These are phyloP conservation scores for Caenorhabditis sinica DNA, from an alignment of 2,888 invertebrate genomes.

Conservation along the genomic window DNA sequence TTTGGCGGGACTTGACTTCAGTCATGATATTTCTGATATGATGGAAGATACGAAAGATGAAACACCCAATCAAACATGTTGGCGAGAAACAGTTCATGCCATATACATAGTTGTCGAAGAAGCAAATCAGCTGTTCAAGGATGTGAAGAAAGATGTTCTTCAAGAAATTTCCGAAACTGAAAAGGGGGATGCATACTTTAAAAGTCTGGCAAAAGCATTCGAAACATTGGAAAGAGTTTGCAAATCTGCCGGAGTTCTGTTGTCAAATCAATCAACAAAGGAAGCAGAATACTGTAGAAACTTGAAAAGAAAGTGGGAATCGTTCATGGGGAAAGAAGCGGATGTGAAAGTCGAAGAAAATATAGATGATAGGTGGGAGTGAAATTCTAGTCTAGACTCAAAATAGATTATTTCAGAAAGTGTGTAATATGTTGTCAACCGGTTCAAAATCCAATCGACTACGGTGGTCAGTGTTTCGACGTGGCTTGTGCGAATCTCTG, in stretches of 20 bases:
- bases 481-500: slow-evolving; percentile 80
- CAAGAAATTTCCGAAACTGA: slow-evolving; percentile 72
- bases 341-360: slow-evolving; percentile 8
- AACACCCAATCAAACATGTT: slow-evolving; percentile 38
- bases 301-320: slow-evolving; percentile 40
- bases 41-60: slow-evolving; percentile 43
- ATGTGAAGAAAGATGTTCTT: slow-evolving; percentile 53
- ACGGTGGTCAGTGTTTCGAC: slow-evolving; percentile 75
- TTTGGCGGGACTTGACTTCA: slow-evolving; percentile 51
- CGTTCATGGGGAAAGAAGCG: slow-evolving; percentile 3
- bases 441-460: slow-evolving; percentile 65
- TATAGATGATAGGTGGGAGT: slow-evolving; percentile 26
- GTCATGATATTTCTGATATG: slow-evolving; percentile 15
- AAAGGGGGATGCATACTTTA: slow-evolving; percentile 63
- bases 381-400: neutral
- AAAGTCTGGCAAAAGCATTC: slow-evolving; percentile 54
- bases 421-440: slow-evolving; percentile 74
- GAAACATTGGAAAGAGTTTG: slow-evolving; percentile 60
- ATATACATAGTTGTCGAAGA: slow-evolving; percentile 64
- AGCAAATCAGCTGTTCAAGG: slow-evolving; percentile 61
- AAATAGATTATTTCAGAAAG: slow-evolving; percentile 45
- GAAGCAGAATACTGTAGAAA: slow-evolving; percentile 65
- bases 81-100: slow-evolving; percentile 66
- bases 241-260: slow-evolving; percentile 59
- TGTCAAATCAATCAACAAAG: slow-evolving; percentile 55